Conservation (phyloP, 2,113 vertebrate species). For the Willisornis vidua region DNA sequence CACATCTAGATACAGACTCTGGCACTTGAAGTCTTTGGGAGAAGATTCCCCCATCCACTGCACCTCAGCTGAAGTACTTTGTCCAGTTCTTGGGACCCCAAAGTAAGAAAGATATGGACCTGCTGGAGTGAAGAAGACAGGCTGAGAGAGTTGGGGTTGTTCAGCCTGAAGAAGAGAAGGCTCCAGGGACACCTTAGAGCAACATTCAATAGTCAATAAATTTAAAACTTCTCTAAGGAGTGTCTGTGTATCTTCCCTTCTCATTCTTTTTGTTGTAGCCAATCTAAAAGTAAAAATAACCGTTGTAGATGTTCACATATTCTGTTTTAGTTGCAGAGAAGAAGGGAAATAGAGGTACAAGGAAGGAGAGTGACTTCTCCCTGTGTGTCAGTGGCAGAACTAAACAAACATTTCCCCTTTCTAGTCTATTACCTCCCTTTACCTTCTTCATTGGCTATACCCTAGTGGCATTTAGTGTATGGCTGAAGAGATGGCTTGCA, state of each 20-base stretch:
- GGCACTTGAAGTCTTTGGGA: not conserved
- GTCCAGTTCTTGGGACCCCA: not conserved
- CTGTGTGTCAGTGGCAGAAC: not conserved
- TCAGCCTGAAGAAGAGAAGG: not conserved
- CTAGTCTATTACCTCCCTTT: not conserved
- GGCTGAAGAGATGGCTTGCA: not conserved
- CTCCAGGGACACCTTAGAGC: not conserved
- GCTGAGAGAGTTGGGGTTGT: not conserved
- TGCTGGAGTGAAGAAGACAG: not conserved
- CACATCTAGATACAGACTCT: not conserved
- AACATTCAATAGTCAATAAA: not conserved
- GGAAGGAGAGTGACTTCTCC: not conserved
- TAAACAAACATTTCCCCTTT: not conserved
- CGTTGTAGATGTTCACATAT: not conserved
- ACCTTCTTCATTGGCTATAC: not conserved
- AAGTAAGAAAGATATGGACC: not conserved
- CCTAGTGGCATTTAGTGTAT: too few species aligned
- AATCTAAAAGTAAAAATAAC: not conserved
- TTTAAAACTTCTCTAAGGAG: not conserved
- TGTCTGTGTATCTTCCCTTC: not conserved
- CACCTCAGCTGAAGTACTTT: not conserved
- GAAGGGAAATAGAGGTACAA: not conserved
- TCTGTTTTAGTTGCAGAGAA: not conserved
- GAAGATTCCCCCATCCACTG: not conserved
- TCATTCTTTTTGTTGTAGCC: not conserved